Percentiles rank a stretch among this genome's conserved stretches.
These are phyloP conservation scores for Chaetodon trifascialis DNA, from an alignment of 2,113 vertebrate species.

Conservation along the genomic window DNA sequence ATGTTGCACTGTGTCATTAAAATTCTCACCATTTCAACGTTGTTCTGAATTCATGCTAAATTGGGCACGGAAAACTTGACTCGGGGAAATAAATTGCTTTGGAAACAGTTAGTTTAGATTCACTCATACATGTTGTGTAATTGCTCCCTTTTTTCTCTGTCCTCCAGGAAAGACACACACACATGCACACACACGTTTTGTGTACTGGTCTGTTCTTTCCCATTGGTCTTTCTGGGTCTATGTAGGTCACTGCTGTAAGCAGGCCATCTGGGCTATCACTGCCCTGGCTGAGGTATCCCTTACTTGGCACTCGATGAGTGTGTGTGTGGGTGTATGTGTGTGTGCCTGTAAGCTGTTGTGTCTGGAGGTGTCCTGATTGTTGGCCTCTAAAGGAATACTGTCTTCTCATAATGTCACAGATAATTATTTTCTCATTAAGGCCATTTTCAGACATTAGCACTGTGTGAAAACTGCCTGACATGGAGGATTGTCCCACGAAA, in stretches of 20 bases:
- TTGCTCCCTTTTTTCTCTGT: slow-evolving; percentile 27
- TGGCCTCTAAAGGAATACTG: not conserved
- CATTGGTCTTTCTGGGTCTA: slow-evolving; percentile 46
- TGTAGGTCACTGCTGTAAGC: slow-evolving; percentile 65
- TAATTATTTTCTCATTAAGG: not conserved
- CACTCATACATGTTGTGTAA: slow-evolving; percentile 47
- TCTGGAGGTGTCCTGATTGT: not conserved
- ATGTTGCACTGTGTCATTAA: slow-evolving; percentile 7
- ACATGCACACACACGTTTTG: slow-evolving; percentile 16
- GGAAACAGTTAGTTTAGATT: slow-evolving; percentile 23
- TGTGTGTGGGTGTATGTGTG: not conserved
- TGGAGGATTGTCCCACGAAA: too few relatives aligned
- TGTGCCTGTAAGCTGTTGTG: not conserved
- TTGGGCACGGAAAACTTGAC: slow-evolving; percentile 17
- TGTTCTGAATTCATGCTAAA: slow-evolving; percentile 21
- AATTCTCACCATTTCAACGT: slow-evolving; percentile 10
- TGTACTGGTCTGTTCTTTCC: slow-evolving; percentile 36
- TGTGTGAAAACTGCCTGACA: not conserved
- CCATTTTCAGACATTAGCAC: not conserved
- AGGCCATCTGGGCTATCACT: slow-evolving; percentile 58
- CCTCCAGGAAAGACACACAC: slow-evolving; percentile 46
- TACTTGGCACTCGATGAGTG: slow-evolving; percentile 26
- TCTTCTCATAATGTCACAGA: not conserved
- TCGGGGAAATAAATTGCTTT: slow-evolving; percentile 6
- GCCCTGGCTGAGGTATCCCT: slow-evolving; percentile 20